Base-by-base conservation (phyloP, 2,888 invertebrate species). In the Drosophila formosana region DNA sequence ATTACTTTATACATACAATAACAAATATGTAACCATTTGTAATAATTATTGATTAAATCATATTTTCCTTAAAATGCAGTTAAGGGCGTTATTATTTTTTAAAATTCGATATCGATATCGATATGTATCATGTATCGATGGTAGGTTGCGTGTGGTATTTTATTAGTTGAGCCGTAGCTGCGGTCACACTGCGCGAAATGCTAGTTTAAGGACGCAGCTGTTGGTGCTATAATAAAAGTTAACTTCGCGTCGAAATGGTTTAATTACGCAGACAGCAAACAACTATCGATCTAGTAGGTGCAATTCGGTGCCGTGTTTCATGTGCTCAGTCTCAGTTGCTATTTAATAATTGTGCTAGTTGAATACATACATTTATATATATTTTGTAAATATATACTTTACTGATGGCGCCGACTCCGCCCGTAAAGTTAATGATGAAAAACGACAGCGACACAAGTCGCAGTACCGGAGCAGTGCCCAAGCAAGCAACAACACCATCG, bases 381-480 rank as follows among this genome's bases (percentile, higher is more conserved):
- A 41, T 41, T 18, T 41, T 6, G 39, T 41, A 41, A 39, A 39
- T 55, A 67, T 46, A 62, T 69, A 37, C 37, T 37, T 62, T 61
- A 66, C 41, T 56, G 23, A 72, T 75, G 85, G 66, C 55, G 64
- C 63, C 80, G 74, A 66, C 76, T 66, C 72, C 68, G 52, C 67
- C 76, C 62, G 52, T 72, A 72, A 80, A 79, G 41, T 45, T 73
- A 80, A 65, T 66, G 53, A 78, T 70, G 83, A 79, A 62, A 83
- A 73, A 53, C 52, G 77, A 73, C 3, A 49, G 60, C 53, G 77
- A 77, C 9, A 55, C 60, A 50, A 71, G 41, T 64, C 69, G 68
- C 30, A 75, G 77, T 30, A 80, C 88, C 60, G 86, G 88, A 45
- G 84, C 88, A 23, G 83, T 88, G 50, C 88, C 88, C 51, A 88